Evolutionary conservation across 1,140 invertebrate genomes (phyloP).

Genomic region (Agrilus planipennis): DNA sequence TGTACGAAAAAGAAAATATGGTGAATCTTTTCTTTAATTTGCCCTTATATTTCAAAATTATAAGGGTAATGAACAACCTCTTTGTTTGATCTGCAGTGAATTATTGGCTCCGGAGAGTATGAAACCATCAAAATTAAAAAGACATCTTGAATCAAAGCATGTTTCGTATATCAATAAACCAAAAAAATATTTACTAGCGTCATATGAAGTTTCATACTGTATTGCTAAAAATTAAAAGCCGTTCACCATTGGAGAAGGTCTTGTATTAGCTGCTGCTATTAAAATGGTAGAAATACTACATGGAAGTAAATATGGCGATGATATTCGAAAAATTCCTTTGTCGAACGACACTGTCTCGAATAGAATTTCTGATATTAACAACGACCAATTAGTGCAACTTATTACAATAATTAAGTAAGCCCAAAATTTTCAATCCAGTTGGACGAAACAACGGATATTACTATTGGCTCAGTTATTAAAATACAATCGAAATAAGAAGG

Average conservation of each 20-base stretch:
- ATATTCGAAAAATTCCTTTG: slow-evolving; percentile 15
- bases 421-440: slow-evolving; percentile 12
- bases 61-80: slow-evolving; percentile 8
- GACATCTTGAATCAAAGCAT: slow-evolving; percentile 10
- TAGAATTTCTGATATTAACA: slow-evolving; percentile 12
- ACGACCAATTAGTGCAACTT: slow-evolving; percentile 9
- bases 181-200: slow-evolving; percentile 5
- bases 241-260: slow-evolving; percentile 4
- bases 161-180: slow-evolving; percentile 1
- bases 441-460: slow-evolving; percentile 13
- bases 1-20: slow-evolving; percentile 7
- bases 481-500: not conserved
- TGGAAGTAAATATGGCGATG: slow-evolving; percentile 12
- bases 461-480: slow-evolving; percentile 8
- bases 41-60: slow-evolving; percentile 7
- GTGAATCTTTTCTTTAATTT: slow-evolving; percentile 7
- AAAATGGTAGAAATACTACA: slow-evolving; percentile 11
- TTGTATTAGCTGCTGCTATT: slow-evolving; percentile 11
- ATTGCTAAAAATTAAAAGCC: slow-evolving; percentile 7
- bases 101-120: slow-evolving; percentile 7
- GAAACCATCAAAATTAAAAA: slow-evolving; percentile 9
- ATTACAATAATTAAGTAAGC: slow-evolving; percentile 10
- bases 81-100: slow-evolving; percentile 6
- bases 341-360: slow-evolving; percentile 11
- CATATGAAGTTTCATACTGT: slow-evolving; percentile 4